Conservation (phyloP, 2,888 invertebrate genomes). For the Leptopterna dolabrata region DNA sequence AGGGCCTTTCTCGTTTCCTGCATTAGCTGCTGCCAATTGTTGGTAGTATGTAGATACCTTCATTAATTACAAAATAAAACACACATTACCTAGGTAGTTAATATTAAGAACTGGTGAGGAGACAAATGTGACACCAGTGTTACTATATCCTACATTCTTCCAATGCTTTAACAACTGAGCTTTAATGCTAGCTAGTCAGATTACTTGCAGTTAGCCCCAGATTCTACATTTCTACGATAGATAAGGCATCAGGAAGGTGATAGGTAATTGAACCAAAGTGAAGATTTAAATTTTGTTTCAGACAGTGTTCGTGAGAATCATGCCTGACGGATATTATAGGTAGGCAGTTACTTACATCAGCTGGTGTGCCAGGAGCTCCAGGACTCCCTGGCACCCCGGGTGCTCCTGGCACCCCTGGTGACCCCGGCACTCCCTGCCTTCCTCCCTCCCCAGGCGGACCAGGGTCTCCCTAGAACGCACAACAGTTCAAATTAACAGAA, state of each 20-base stretch:
- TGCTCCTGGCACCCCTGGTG: constrained; percentile 61
- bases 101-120: too few relatives aligned
- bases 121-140: too few relatives aligned
- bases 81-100: too few relatives aligned
- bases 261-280: too few relatives aligned
- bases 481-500: not conserved
- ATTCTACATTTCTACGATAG: too few relatives aligned
- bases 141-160: too few relatives aligned
- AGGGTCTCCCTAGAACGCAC: constrained; percentile 57
- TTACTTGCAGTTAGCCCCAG: too few relatives aligned
- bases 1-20: constrained; percentile 83
- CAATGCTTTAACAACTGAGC: too few relatives aligned
- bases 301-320: not conserved
- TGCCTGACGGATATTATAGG: not conserved
- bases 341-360: constrained; percentile 65
- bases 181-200: too few relatives aligned
- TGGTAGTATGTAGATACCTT: constrained; percentile 80
- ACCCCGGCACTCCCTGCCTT: constrained; percentile 59
- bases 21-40: constrained; percentile 78
- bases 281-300: too few relatives aligned
- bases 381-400: constrained; percentile 61
- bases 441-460: constrained; percentile 61
- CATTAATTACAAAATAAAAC: constrained; percentile 8
- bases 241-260: too few relatives aligned
- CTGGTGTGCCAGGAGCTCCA: constrained; percentile 62